phyloP scores from a whole-genome alignment of 2,888 invertebrate species.

The Ochropleura leucogaster region DNA sequence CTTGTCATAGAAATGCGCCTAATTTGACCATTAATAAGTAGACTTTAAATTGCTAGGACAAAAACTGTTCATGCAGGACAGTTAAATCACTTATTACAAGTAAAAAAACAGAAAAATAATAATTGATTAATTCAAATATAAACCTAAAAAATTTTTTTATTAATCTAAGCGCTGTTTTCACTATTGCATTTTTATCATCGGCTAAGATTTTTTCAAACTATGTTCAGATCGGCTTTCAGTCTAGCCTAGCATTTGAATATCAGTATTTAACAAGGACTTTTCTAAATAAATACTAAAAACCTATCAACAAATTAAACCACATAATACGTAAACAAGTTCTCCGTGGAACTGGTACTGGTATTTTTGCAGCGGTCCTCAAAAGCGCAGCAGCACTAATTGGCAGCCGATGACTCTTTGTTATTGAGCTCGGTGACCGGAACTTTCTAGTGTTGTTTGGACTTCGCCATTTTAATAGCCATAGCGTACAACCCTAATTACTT shows the following conservation, averaged over 20 bases:
- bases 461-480: conserved; percentile 58
- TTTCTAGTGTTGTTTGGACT: conserved; percentile 69
- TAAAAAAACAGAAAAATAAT: too few relatives aligned
- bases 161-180: too few relatives aligned
- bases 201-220: background rate
- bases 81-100: too few relatives aligned
- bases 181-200: too few relatives aligned
- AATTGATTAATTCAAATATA: too few relatives aligned
- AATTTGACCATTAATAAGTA: too few relatives aligned
- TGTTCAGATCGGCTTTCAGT: background rate
- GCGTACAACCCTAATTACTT: conserved; percentile 57
- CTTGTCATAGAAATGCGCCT: too few relatives aligned
- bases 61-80: too few relatives aligned
- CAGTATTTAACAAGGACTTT: background rate
- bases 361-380: conserved; percentile 59
- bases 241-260: background rate
- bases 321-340: conserved; percentile 59
- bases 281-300: conserved; percentile 21
- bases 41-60: too few relatives aligned
- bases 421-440: conserved; percentile 67
- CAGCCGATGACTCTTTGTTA: conserved; percentile 69
- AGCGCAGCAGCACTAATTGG: conserved; percentile 67
- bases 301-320: conserved; percentile 28
- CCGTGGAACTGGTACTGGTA: conserved; percentile 33
- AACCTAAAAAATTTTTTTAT: too few relatives aligned